Percentiles rank a stretch among this genome's conserved stretches.
These are phyloP conservation scores for Columba guinea DNA, from an alignment of 2,797 vertebrate genomes.

Conservation along the genomic window DNA sequence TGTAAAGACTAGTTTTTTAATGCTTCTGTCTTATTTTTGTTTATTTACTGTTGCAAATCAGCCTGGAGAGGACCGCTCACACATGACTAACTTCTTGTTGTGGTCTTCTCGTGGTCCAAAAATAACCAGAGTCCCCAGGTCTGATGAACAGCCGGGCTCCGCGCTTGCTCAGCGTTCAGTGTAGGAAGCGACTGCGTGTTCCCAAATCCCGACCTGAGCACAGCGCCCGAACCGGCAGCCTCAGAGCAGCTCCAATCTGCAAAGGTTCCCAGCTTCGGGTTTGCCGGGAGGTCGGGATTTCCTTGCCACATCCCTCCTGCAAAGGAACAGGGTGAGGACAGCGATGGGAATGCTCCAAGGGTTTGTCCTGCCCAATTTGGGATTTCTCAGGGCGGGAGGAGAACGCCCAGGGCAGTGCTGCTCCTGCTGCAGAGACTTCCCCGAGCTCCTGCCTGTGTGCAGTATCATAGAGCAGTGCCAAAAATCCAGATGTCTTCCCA, in stretches of 20 bases:
- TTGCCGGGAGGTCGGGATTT: background rate
- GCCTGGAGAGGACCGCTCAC: background rate
- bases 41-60: constrained; percentile 10
- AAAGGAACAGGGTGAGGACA: background rate
- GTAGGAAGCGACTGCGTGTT: background rate
- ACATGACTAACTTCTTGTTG: background rate
- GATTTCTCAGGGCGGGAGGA: background rate
- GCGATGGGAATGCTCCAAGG: background rate
- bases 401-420: background rate
- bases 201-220: background rate
- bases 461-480: background rate
- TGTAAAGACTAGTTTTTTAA: constrained; percentile 33
- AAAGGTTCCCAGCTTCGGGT: background rate
- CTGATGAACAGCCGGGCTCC: rapidly evolving
- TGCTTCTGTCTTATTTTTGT: constrained; percentile 4
- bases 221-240: background rate
- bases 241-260: background rate
- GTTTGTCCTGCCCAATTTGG: background rate
- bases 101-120: background rate
- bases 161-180: background rate
- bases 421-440: background rate
- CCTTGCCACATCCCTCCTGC: rapidly evolving
- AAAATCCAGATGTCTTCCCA: background rate
- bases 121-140: background rate
- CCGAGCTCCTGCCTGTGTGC: background rate